phyloP scores from a whole-genome alignment of 2,888 invertebrate genomes.

The Coronaproctus castanopsis region DNA sequence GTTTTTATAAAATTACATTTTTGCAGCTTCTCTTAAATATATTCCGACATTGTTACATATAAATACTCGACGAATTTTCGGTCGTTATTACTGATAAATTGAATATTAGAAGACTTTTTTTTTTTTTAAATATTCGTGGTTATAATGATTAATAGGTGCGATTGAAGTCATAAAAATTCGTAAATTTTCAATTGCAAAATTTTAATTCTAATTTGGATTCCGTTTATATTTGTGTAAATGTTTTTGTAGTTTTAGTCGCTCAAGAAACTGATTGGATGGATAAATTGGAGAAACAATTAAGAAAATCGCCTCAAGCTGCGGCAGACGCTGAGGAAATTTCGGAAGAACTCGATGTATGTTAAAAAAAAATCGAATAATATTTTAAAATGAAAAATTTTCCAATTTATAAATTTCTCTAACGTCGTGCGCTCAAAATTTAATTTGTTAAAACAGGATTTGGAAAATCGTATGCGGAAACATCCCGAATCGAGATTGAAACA shows the following conservation, averaged over 20 bases:
- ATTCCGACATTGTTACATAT: no score
- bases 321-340: constrained; percentile 84
- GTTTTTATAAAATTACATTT: no score
- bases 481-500: constrained; percentile 47
- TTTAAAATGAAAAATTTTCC: neutral
- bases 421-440: neutral
- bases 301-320: constrained; percentile 42
- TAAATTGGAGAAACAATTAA: constrained; percentile 53
- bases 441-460: constrained; percentile 42
- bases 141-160: no score
- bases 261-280: constrained; percentile 63
- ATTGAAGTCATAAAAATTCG: no score
- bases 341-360: constrained; percentile 62
- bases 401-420: neutral
- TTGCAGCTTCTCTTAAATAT: no score
- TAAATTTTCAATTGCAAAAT: no score
- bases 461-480: constrained; percentile 56
- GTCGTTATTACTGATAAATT: no score
- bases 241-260: constrained; percentile 44
- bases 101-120: no score
- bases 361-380: neutral
- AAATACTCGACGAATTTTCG: no score
- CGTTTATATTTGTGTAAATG: neutral
- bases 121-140: no score
- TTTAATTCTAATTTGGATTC: no score